Evolutionary conservation across 2,888 invertebrate species (phyloP), one percentile per base, ranked within the genome.

Genomic region (Ectemnius cavifrons): DNA sequence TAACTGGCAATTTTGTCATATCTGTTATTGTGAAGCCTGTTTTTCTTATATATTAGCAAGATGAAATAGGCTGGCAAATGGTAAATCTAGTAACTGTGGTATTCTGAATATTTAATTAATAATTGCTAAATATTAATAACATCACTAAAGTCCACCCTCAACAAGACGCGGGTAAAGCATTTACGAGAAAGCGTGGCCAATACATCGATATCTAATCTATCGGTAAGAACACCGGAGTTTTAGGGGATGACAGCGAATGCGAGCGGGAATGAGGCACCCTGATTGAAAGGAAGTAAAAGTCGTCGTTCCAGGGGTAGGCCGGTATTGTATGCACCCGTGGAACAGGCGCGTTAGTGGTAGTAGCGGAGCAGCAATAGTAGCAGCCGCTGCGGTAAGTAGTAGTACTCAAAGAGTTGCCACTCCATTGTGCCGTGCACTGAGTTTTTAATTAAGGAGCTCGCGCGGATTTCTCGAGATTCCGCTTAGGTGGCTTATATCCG

Each of bases 381-480:
- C 65, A 63, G 63, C 56, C 59, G 67, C 46, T 13, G 66, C 65
- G 71, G 71, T 65, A 66, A 73, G 68, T 59, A 71, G 70, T 69
- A 63, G 76, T 73, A 78, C 70, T 85, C 84, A 87, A 87, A 89
- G 88, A 89, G 88, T 89, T 87, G 86, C 88, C 86, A 88, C 89
- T 89, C 85, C 86, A 86, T 89, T 89, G 88, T 89, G 86, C 87
- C 85, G 82, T 87, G 85, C 82, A 83, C 85, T 87, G 86, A 87
- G 88, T 87, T 88, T 87, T 88, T 89, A 88, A 89, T 88, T 87
- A 89, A 89, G 88, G 86, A 87, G 88, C 83, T 77, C 75, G 80
- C 81, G 84, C 82, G 84, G 86, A 86, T 87, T 89, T 78, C 86
- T 86, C 85, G 87, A 88, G 86, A 86, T 84, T 78, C 70, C 71